These are phyloP conservation scores for Danio tinwini DNA, from an alignment of 2,797 vertebrate genomes.

Conservation along the genomic window DNA sequence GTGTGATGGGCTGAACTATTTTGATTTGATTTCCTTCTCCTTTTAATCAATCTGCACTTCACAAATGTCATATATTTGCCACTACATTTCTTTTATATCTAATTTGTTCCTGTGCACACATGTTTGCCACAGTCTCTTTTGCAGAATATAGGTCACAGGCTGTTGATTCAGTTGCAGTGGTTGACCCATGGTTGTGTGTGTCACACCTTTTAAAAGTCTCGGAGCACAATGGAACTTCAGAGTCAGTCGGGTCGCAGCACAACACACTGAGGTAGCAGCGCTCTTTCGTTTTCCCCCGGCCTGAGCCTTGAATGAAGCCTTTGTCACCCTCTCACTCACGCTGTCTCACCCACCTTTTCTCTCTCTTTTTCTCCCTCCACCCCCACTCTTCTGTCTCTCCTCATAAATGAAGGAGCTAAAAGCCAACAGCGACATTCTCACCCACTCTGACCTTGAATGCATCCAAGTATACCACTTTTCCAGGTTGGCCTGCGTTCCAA, in stretches of 20 bases:
- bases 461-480: slow-evolving; percentile 49
- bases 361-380: slow-evolving; percentile 25
- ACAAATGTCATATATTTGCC: slow-evolving; percentile 7
- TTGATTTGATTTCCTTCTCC: slow-evolving; percentile 7
- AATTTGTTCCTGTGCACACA: background rate
- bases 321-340: slow-evolving; percentile 34
- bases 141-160: slow-evolving; percentile 35
- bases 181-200: slow-evolving; percentile 49
- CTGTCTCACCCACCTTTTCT: slow-evolving; percentile 25
- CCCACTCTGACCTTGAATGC: slow-evolving; percentile 53
- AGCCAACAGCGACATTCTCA: slow-evolving; percentile 44
- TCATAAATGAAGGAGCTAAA: slow-evolving; percentile 44
- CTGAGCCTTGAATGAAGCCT: slow-evolving; percentile 50
- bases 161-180: slow-evolving; percentile 44
- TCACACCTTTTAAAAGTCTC: slow-evolving; percentile 58
- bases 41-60: background rate
- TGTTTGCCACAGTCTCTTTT: slow-evolving; percentile 9
- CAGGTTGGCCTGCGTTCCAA: slow-evolving; percentile 2
- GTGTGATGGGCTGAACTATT: slow-evolving; percentile 8
- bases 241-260: slow-evolving; percentile 35
- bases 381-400: slow-evolving; percentile 24
- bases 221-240: slow-evolving; percentile 56
- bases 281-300: slow-evolving; percentile 43
- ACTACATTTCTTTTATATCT: background rate
- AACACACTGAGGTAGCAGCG: slow-evolving; percentile 44